Evolutionary conservation across 2,113 vertebrate species (phyloP).

Genomic region (Dipodomys stephensi): DNA sequence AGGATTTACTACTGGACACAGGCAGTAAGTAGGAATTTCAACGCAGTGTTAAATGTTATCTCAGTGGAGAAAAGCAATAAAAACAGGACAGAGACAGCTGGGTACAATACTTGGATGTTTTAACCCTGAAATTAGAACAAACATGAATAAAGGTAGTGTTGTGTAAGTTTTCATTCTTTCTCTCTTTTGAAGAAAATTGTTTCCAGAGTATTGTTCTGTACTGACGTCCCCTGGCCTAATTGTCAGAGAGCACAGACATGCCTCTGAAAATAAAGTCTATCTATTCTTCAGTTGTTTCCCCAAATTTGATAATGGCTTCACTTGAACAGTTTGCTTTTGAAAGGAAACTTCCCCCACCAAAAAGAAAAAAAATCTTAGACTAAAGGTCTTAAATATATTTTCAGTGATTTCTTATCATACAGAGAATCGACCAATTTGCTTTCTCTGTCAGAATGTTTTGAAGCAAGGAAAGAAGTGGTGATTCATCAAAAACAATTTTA

Average conservation of each 20-base stretch:
- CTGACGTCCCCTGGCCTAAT: conserved; percentile 69
- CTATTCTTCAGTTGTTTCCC: conserved; percentile 62
- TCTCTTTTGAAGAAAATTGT: conserved; percentile 74
- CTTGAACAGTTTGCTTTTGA: conserved; percentile 61
- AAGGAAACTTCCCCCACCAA: conserved; percentile 21
- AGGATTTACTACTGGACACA: conserved; percentile 85
- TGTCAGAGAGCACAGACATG: conserved; percentile 74
- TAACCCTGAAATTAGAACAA: conserved; percentile 79
- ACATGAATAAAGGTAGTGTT: conserved; percentile 70
- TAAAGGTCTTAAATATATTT: conserved; percentile 81
- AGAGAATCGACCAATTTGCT: conserved; percentile 81
- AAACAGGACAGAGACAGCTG: conserved; percentile 76
- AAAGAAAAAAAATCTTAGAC: conserved; percentile 67
- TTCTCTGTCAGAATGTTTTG: conserved; percentile 83
- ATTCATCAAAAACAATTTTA: conserved; percentile 86
- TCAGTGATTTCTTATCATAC: conserved; percentile 80
- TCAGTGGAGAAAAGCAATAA: conserved; percentile 76
- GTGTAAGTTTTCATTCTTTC: conserved; percentile 69
- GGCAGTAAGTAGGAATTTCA: conserved; percentile 82
- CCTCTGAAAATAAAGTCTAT: conserved; percentile 60
- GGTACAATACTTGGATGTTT: conserved; percentile 71
- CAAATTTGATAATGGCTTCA: conserved; percentile 72
- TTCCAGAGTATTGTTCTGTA: conserved; percentile 73
- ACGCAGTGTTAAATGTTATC: conserved; percentile 81
- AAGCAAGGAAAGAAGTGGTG: conserved; percentile 81